Base-by-base conservation (phyloP, 2,888 invertebrate genomes). In the Melitaea athalia region DNA sequence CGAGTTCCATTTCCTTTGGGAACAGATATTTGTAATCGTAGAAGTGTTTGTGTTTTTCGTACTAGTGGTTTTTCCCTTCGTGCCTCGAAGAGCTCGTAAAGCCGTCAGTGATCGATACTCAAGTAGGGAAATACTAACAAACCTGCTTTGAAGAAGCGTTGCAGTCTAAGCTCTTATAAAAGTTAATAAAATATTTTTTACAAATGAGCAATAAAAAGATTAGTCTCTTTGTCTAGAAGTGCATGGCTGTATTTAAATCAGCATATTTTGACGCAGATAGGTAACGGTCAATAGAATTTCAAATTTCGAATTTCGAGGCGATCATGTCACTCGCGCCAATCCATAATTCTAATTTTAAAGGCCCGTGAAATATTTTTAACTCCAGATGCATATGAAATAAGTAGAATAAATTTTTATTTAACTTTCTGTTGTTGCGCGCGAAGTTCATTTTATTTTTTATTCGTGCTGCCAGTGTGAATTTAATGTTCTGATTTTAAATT, bases 211-310 rank as follows among this genome's bases (percentile, higher is more conserved):
- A n/a, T 47, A n/a, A 14, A 15, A 52, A 52, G 24, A 5, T 31
- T 55, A 14, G 14, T 55, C 14, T 55, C 33, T 55, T 52, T 17
- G 24, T n/a, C 67, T 63, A 64, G 10, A 53, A 24, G 38, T 60
- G 38, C 55, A 52, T 17, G 52, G 52, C n/a, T 52, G 10, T 42
- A 42, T 38, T 57, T 12, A 42, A 42, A 42, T 38, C 33, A 47
- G 8, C 6, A 43, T 60, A 50, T 63, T 69, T 69, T 63, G 52
- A 57, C 64, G 63, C 57, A 64, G 64, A 70, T 74, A 72, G 74
- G 64, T 87, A 89, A 85, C 87, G 82, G 88, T 82, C 74, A 63
- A 80, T 81, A 76, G 80, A 87, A 84, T 80, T 86, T 85, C 79
- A 86, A 85, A 86, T 88, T 75, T 70, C 69, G 76, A 79, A 77